These are phyloP conservation scores for Xerus inauris DNA, from an alignment of 2,113 vertebrate species.

Conservation along the genomic window DNA sequence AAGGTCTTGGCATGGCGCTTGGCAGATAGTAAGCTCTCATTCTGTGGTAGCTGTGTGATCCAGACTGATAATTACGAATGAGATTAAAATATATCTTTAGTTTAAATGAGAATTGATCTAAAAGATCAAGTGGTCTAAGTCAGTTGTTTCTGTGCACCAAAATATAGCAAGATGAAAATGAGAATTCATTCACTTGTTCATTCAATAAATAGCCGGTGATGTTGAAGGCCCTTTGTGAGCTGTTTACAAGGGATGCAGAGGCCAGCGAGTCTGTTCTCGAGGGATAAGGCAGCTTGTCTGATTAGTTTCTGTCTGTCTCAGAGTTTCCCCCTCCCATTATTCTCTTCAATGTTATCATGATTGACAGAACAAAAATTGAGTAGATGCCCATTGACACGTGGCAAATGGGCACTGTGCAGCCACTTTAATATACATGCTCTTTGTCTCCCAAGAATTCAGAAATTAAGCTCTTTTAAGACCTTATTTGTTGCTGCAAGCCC, in stretches of 20 bases:
- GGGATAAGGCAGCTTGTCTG: background rate
- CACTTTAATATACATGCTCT: background rate
- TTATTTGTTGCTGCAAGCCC: background rate
- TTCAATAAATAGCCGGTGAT: background rate
- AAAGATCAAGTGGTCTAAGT: background rate
- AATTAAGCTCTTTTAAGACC: background rate
- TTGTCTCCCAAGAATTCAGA: conserved; percentile 34
- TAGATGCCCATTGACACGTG: background rate
- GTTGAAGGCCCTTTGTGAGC: background rate
- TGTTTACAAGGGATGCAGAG: background rate
- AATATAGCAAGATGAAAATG: background rate
- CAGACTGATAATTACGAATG: background rate
- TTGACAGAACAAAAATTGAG: background rate
- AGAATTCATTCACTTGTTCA: background rate
- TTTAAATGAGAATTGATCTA: conserved; percentile 16
- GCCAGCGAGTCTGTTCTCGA: background rate
- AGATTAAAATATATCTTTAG: conserved; percentile 32
- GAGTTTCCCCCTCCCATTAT: background rate
- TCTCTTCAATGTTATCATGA: background rate
- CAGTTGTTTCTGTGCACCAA: background rate
- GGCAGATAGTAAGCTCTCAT: background rate
- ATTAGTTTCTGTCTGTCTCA: background rate
- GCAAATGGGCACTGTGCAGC: background rate
- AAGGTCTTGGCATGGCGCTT: background rate
- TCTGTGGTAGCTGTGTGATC: background rate